These are phyloP conservation scores for Tanytarsus gracilentus DNA, from an alignment of 2,888 invertebrate species.

Conservation along the genomic window DNA sequence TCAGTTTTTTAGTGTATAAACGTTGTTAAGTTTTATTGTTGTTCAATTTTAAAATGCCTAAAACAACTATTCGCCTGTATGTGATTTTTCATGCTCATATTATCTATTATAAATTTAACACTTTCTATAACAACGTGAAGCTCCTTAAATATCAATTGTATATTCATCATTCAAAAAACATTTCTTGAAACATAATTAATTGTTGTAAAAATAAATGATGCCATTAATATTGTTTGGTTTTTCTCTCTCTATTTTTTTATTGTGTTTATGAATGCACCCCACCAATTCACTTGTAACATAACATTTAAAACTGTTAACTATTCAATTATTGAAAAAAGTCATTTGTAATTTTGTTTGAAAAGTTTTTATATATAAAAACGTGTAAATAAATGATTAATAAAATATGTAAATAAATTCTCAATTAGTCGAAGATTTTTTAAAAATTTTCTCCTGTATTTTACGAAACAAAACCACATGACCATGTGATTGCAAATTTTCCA, in stretches of 20 bases:
- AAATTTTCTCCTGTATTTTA: background rate
- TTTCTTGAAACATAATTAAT: constrained; percentile 1
- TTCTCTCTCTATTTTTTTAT: background rate
- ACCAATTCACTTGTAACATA: background rate
- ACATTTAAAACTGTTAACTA: constrained; percentile 20
- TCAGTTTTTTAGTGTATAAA: no score
- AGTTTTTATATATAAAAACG: no score
- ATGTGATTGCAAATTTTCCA: no score
- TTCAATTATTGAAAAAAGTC: constrained; percentile 12
- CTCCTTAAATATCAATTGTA: constrained; percentile 18
- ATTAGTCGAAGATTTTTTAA: background rate
- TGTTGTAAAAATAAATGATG: constrained; percentile 19
- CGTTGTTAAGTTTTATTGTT: background rate
- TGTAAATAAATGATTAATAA: constrained; percentile 8
- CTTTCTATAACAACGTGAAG: constrained; percentile 11
- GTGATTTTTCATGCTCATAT: background rate
- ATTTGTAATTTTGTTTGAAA: constrained; percentile 13
- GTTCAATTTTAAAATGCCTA: background rate
- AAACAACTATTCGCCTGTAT: background rate
- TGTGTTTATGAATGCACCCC: background rate
- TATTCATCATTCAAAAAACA: constrained; percentile 3
- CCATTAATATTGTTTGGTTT: constrained; percentile 12
- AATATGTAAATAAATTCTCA: background rate
- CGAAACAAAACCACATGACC: background rate
- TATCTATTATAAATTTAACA: constrained; percentile 19